Evolutionary conservation across 1,140 invertebrate genomes (phyloP).

Genomic region (Temnothorax curvispinosus): DNA sequence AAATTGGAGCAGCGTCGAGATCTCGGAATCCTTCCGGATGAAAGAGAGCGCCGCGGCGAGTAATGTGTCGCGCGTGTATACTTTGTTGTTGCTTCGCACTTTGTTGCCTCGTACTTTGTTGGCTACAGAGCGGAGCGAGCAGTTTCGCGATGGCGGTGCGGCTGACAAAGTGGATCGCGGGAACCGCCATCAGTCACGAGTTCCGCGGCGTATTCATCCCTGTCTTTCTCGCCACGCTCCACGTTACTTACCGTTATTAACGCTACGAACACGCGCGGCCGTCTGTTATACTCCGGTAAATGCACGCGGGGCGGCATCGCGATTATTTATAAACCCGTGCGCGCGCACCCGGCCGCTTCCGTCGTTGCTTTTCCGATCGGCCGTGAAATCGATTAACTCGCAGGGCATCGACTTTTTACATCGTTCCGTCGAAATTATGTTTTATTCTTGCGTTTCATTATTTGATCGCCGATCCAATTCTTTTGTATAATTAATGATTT

Average conservation of each 20-base stretch:
- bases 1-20: conserved; percentile 48
- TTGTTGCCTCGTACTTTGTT: conserved; percentile 36
- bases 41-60: conserved; percentile 17
- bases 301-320: conserved; percentile 10
- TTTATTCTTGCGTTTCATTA: conserved; percentile 25
- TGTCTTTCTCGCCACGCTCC: conserved; percentile 57
- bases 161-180: conserved; percentile 64
- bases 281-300: conserved; percentile 53
- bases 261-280: conserved; percentile 49
- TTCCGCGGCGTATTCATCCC: conserved; percentile 63
- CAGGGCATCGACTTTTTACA: conserved; percentile 52
- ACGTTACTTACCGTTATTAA: conserved; percentile 70
- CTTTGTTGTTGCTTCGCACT: conserved; percentile 54
- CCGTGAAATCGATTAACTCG: conserved; percentile 59
- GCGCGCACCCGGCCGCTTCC: conserved; percentile 37
- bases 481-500: conserved; percentile 5
- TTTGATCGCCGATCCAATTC: not conserved
- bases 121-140: conserved; percentile 5
- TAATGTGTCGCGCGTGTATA: conserved; percentile 50
- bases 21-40: conserved; percentile 36
- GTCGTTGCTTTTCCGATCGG: conserved; percentile 51
- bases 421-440: not conserved
- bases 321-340: conserved; percentile 67
- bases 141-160: conserved; percentile 13
- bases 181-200: conserved; percentile 54